These are phyloP conservation scores for Muntiacus reevesi DNA, from an alignment of 2,113 vertebrate genomes.

Conservation along the genomic window DNA sequence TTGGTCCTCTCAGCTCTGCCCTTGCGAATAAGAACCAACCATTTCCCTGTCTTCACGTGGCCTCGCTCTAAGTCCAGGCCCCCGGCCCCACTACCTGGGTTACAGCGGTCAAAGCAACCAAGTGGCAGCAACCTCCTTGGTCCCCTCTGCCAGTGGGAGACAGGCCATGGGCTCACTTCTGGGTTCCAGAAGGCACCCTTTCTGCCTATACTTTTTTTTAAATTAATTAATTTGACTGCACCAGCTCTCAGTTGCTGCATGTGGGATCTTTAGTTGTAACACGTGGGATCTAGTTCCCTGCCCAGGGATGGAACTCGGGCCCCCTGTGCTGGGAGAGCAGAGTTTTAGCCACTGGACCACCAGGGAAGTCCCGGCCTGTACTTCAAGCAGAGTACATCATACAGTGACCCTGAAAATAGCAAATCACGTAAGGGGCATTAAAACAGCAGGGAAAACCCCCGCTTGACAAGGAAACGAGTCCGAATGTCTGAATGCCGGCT, in stretches of 20 bases:
- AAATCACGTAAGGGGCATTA: background rate
- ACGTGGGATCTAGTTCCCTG: background rate
- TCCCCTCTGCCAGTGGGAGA: background rate
- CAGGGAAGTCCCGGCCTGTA: background rate
- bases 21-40: background rate
- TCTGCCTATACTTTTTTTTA: background rate
- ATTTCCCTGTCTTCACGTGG: background rate
- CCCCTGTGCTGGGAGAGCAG: background rate
- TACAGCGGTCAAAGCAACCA: background rate
- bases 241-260: background rate
- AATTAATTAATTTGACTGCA: background rate
- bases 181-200: background rate
- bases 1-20: background rate
- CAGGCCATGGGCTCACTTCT: background rate
- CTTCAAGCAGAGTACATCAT: background rate
- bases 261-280: background rate
- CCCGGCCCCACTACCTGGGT: background rate
- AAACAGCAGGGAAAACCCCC: background rate
- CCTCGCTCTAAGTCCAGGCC: background rate
- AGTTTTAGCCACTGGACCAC: background rate
- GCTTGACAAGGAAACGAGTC: background rate
- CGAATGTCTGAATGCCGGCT: background rate
- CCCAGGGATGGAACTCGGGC: background rate
- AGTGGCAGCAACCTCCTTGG: background rate
- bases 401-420: background rate